A percentile compares a stretch with the other conserved stretches of the same genome.
These are phyloP conservation scores for Torymus tubicola DNA, from an alignment of 2,888 invertebrate genomes.

Conservation along the genomic window DNA sequence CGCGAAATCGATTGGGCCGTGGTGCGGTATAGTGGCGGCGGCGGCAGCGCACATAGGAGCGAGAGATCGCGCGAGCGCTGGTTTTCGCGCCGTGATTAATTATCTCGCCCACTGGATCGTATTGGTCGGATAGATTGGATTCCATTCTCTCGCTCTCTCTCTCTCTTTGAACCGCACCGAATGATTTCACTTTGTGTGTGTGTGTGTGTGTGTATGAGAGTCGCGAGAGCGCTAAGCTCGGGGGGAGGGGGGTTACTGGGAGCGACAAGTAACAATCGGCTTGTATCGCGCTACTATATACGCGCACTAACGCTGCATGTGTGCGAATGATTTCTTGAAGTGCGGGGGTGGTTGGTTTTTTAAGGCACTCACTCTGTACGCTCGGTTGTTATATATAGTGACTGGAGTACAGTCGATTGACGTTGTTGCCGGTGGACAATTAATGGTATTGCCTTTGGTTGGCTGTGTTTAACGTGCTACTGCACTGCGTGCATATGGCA, in stretches of 20 bases:
- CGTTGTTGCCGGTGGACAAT: too few species aligned
- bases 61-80: slow-evolving; percentile 29
- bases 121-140: slow-evolving; percentile 62
- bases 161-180: background rate
- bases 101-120: slow-evolving; percentile 59
- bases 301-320: too few species aligned
- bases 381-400: too few species aligned
- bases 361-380: too few species aligned
- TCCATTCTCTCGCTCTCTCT: slow-evolving; percentile 51
- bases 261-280: slow-evolving; percentile 38
- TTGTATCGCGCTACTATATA: too few species aligned
- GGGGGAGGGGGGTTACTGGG: slow-evolving; percentile 18
- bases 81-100: slow-evolving; percentile 60
- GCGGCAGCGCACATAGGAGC: background rate
- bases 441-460: too few species aligned
- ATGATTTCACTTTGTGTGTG: slow-evolving; percentile 17
- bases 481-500: too few species aligned
- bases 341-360: too few species aligned
- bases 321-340: too few species aligned
- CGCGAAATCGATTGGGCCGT: slow-evolving; percentile 23
- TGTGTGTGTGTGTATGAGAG: background rate
- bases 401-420: too few species aligned
- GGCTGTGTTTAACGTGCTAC: too few species aligned
- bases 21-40: background rate
- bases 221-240: background rate